phyloP scores from a whole-genome alignment of 2,888 invertebrate species.

The Catotricha subobsoleta region DNA sequence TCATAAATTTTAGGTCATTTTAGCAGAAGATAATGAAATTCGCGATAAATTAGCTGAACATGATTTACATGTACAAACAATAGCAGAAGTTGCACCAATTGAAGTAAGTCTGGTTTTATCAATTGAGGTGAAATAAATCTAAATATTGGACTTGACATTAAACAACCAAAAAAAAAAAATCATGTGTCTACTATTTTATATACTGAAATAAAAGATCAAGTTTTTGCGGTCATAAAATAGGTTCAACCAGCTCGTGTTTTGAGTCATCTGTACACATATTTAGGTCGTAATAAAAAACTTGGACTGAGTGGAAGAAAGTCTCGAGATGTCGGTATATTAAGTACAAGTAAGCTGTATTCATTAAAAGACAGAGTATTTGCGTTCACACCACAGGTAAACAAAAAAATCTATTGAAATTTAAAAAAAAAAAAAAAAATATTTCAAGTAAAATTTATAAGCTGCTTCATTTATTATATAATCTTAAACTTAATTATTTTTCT shows the following conservation, averaged over 20 bases:
- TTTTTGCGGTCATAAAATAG: no score
- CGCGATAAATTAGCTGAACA: conserved; percentile 75
- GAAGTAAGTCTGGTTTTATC: conserved; percentile 48
- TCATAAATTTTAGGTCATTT: conserved; percentile 45
- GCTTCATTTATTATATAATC: neutral
- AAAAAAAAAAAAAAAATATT: neutral
- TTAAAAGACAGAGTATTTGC: conserved; percentile 91
- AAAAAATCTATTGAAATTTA: conserved; percentile 5
- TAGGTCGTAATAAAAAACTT: conserved; percentile 85
- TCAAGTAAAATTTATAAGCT: neutral
- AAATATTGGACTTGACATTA: no score
- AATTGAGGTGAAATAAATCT: no score
- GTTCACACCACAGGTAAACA: conserved; percentile 90
- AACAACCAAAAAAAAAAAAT: no score
- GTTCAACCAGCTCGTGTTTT: conserved; percentile 83
- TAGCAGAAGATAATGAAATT: conserved; percentile 87
- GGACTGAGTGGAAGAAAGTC: conserved; percentile 89
- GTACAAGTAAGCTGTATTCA: conserved; percentile 95
- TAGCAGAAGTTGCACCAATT: conserved; percentile 83
- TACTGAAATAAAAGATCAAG: no score
- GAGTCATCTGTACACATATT: conserved; percentile 85
- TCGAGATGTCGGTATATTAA: conserved; percentile 88
- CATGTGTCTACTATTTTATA: no score
- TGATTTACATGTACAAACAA: conserved; percentile 83
- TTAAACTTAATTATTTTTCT: neutral